These are phyloP conservation scores for Isurus oxyrinchus DNA, from an alignment of 2,113 vertebrate species.

Conservation along the genomic window DNA sequence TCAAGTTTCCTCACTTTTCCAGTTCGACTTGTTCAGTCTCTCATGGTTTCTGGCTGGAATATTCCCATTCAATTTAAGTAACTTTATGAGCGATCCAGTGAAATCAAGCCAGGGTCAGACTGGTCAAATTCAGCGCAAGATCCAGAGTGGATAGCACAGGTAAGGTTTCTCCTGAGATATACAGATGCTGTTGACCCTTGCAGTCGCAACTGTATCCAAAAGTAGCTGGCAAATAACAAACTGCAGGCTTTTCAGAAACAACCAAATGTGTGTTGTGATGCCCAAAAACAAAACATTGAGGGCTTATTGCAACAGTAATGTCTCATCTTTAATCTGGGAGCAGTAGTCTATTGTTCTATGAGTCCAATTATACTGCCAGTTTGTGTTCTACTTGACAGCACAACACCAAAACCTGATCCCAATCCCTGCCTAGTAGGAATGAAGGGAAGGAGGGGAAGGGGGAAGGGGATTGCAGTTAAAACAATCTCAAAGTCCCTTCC, in stretches of 20 bases:
- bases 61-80: background rate
- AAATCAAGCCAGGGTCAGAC: background rate
- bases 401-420: background rate
- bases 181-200: background rate
- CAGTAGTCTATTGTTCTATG: background rate
- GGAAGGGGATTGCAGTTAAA: background rate
- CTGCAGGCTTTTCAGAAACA: background rate
- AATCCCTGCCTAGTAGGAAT: background rate
- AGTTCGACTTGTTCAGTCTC: background rate
- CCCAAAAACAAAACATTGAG: background rate
- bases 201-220: background rate
- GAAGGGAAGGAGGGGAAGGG: background rate
- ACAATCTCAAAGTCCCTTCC: background rate
- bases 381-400: background rate
- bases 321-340: background rate
- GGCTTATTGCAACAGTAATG: background rate
- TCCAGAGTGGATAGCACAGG: background rate
- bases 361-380: background rate
- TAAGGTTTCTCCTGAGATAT: background rate
- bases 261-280: background rate
- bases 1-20: background rate
- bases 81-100: background rate
- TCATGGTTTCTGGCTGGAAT: background rate
- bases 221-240: background rate
- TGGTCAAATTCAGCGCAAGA: background rate